A percentile compares a stretch with the other conserved stretches of the same genome.
Conservation (phyloP, 2,888 invertebrate genomes). For the Synanthedon myopaeformis region DNA sequence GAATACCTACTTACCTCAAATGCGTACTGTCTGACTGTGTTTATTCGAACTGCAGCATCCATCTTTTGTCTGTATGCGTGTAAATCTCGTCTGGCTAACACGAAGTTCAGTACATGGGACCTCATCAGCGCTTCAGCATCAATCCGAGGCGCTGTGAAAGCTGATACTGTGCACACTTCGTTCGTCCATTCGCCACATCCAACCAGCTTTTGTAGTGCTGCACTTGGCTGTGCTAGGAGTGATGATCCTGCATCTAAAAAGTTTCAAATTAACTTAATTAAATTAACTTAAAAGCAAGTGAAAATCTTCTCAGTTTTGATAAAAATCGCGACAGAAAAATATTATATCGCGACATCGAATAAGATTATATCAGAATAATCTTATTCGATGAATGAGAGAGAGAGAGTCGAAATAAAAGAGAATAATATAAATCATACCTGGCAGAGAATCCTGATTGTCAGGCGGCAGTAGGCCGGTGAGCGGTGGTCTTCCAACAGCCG, state of each 20-base stretch:
- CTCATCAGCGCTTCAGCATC: conserved; percentile 73
- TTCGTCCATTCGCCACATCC: conserved; percentile 35
- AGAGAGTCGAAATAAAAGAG: background rate
- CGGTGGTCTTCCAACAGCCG: conserved; percentile 63
- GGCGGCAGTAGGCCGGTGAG: conserved; percentile 33
- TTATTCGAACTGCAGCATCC: conserved; percentile 86
- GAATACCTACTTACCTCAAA: conserved; percentile 75
- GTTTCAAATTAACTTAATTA: too few species aligned
- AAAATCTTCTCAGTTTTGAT: too few species aligned
- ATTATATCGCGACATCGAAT: too few species aligned
- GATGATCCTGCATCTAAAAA: conserved; percentile 79
- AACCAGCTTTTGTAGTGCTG: conserved; percentile 84
- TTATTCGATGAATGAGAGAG: too few species aligned
- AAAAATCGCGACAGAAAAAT: too few species aligned
- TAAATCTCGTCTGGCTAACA: conserved; percentile 87
- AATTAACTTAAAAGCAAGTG: too few species aligned
- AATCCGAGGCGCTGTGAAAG: conserved; percentile 44
- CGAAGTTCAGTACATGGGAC: conserved; percentile 89
- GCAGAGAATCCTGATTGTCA: background rate
- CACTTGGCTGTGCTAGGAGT: conserved; percentile 89
- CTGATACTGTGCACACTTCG: conserved; percentile 34
- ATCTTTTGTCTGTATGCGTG: conserved; percentile 86
- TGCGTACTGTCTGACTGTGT: conserved; percentile 85
- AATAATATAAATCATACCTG: conserved; percentile 33
- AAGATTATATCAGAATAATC: too few species aligned